phyloP scores from a whole-genome alignment of 2,797 vertebrate species.

The Lindbergichthys nudifrons region DNA sequence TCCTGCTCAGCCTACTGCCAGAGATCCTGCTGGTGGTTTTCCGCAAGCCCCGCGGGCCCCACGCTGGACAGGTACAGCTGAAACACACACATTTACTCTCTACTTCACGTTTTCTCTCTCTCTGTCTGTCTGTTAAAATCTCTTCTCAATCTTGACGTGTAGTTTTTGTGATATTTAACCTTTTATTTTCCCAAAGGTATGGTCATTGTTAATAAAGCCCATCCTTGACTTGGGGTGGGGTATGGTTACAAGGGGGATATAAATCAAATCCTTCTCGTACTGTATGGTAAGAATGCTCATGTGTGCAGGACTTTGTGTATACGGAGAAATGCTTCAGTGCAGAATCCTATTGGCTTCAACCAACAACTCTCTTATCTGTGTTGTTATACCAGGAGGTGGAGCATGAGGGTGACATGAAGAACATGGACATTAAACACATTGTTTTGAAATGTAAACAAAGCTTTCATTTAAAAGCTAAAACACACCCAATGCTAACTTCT shows the following conservation, averaged over 20 bases:
- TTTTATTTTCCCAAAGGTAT: conserved; percentile 1
- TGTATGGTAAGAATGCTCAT: not conserved
- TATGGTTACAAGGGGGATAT: not conserved
- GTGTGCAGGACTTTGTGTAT: not conserved
- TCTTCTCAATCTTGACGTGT: not conserved
- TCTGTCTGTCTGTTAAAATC: conserved; percentile 6
- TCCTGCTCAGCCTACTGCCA: conserved; percentile 94
- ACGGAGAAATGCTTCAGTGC: not conserved
- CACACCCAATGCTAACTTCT: not conserved
- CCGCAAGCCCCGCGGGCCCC: conserved; percentile 87
- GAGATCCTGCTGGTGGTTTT: conserved; percentile 92
- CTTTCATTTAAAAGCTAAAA: too few relatives aligned
- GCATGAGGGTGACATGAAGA: not conserved
- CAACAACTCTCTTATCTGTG: not conserved
- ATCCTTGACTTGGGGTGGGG: not conserved
- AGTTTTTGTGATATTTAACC: conserved; percentile 7
- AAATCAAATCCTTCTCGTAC: not conserved
- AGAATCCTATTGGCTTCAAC: not conserved
- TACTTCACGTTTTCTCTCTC: not conserved
- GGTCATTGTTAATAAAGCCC: not conserved
- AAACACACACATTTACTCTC: conserved; percentile 8
- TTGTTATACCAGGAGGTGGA: not conserved
- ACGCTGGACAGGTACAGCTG: conserved; percentile 87
- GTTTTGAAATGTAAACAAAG: not conserved
- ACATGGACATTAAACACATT: not conserved